A percentile compares a stretch with the other conserved stretches of the same genome.
These are phyloP conservation scores for Drosophila incognita DNA, from an alignment of 2,888 invertebrate species.

Conservation along the genomic window DNA sequence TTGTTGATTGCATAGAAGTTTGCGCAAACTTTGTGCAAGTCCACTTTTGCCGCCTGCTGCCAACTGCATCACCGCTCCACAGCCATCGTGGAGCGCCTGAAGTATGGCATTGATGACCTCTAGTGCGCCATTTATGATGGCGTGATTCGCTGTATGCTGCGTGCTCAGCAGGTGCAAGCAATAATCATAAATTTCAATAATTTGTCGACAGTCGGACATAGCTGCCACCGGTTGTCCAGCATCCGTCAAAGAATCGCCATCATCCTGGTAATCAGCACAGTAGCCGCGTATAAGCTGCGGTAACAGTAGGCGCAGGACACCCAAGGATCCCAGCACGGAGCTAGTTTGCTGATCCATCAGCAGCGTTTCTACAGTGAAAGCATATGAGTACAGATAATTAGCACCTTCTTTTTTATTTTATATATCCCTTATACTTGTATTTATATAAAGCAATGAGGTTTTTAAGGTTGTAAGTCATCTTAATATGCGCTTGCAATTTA, in stretches of 20 bases:
- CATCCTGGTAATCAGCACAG: conserved; percentile 62
- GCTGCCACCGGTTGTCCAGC: conserved; percentile 44
- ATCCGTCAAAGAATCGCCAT: conserved; percentile 63
- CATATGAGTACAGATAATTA: conserved; percentile 3
- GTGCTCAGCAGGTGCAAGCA: conserved; percentile 90
- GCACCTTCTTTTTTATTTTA: not conserved
- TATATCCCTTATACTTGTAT: conserved; percentile 21
- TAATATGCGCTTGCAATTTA: not conserved
- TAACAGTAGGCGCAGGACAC: conserved; percentile 88
- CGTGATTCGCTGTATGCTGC: conserved; percentile 91
- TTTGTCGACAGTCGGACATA: conserved; percentile 80
- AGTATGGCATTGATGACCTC: conserved; percentile 87
- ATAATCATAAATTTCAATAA: conserved; percentile 90
- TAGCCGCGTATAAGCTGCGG: conserved; percentile 86
- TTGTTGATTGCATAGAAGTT: conserved; percentile 83
- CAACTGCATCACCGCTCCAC: conserved; percentile 21
- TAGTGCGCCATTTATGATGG: conserved; percentile 94
- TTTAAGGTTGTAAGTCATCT: not conserved
- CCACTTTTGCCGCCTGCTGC: conserved; percentile 25
- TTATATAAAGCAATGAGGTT: not conserved
- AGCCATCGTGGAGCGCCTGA: conserved; percentile 74
- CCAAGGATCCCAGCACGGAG: conserved; percentile 88
- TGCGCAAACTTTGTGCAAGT: conserved; percentile 77
- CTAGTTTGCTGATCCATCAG: conserved; percentile 84
- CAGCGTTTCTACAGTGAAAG: conserved; percentile 76